Conservation (phyloP, 2,888 invertebrate genomes). For the Melitaea athalia region DNA sequence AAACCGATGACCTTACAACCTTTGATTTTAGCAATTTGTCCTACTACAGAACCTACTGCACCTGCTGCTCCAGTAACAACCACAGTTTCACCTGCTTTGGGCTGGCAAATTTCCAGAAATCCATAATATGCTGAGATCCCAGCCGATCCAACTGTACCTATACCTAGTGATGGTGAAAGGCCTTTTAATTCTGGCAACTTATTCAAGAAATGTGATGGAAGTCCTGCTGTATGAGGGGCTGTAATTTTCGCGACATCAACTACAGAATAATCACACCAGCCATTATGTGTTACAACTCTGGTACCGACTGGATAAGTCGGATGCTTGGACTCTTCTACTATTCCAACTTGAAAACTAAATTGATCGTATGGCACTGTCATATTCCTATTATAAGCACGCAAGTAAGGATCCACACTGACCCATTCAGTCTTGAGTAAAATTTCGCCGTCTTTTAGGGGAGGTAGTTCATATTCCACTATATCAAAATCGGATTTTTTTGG, state of each 20-base stretch:
- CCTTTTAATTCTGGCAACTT: constrained; percentile 76
- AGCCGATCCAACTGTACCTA: constrained; percentile 84
- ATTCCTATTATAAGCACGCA: constrained; percentile 41
- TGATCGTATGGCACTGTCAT: constrained; percentile 46
- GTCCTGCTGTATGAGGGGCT: no score
- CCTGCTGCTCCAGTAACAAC: constrained; percentile 87
- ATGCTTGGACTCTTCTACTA: constrained; percentile 83
- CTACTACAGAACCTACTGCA: constrained; percentile 87
- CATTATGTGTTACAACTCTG: constrained; percentile 82
- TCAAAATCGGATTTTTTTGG: constrained; percentile 82
- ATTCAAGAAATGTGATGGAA: no score
- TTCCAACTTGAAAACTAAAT: constrained; percentile 50
- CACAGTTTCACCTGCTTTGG: constrained; percentile 85
- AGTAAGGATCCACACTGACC: constrained; percentile 59
- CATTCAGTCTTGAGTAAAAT: constrained; percentile 32
- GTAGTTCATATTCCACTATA: constrained; percentile 66
- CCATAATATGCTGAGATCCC: constrained; percentile 87
- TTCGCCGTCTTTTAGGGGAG: no score
- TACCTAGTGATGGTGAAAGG: constrained; percentile 69
- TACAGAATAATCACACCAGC: constrained; percentile 84
- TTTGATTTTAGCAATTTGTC: constrained; percentile 87
- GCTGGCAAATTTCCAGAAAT: constrained; percentile 83
- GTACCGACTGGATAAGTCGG: constrained; percentile 83
- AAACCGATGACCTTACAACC: constrained; percentile 83
- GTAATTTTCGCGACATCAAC: constrained; percentile 6